These are phyloP conservation scores for Porites evermanni DNA, from an alignment of 92 coral and sea anemone species.

Conservation along the genomic window DNA sequence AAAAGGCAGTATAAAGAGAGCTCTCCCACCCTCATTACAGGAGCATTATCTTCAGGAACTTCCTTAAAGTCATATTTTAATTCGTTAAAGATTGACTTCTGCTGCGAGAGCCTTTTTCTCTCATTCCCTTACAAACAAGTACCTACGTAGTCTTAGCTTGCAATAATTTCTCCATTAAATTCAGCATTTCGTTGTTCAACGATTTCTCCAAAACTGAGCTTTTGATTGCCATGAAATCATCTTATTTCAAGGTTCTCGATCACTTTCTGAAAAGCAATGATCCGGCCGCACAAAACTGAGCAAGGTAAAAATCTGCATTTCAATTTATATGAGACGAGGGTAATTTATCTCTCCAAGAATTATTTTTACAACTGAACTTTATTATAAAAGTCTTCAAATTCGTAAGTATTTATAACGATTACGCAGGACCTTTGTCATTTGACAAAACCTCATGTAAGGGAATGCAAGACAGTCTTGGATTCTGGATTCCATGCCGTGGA, in stretches of 20 bases:
- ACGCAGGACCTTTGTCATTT: neutral
- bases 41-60: neutral
- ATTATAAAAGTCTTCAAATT: neutral
- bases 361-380: neutral
- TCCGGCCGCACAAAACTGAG: neutral
- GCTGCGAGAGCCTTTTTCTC: conserved; percentile 1
- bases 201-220: conserved; percentile 31
- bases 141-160: conserved; percentile 45
- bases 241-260: conserved; percentile 59
- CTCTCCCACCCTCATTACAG: neutral
- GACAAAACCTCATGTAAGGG: too few relatives aligned
- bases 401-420: neutral
- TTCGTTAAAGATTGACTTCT: conserved; percentile 49
- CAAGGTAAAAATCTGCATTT: too few relatives aligned
- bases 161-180: conserved; percentile 54
- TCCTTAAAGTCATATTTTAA: conserved; percentile 14
- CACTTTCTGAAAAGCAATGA: conserved; percentile 60
- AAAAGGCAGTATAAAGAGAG: too few relatives aligned
- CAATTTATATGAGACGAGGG: neutral
- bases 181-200: conserved; percentile 42
- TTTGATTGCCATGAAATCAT: conserved; percentile 40
- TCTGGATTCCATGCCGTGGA: too few relatives aligned
- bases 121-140: conserved; percentile 54
- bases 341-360: neutral
- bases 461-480: too few relatives aligned